Percentiles rank a stretch among this genome's conserved stretches.
These are phyloP conservation scores for Lates japonicus DNA, from an alignment of 2,797 vertebrate genomes.

Conservation along the genomic window DNA sequence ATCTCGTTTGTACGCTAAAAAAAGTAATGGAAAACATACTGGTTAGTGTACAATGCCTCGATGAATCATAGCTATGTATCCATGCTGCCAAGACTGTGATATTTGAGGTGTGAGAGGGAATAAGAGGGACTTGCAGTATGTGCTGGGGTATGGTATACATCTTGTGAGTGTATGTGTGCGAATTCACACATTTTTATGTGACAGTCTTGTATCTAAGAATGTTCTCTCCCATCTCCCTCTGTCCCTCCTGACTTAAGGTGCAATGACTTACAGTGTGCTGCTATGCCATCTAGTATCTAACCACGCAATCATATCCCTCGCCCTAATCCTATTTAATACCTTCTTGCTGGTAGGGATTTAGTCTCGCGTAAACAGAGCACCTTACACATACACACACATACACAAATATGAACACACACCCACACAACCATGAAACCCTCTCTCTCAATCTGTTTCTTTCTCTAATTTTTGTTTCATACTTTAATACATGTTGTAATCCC, in stretches of 20 bases:
- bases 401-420: constrained; percentile 35
- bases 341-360: constrained; percentile 84
- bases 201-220: constrained; percentile 66
- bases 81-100: constrained; percentile 55
- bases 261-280: constrained; percentile 78
- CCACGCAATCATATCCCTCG: constrained; percentile 79
- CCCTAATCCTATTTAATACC: constrained; percentile 84
- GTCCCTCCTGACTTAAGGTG: constrained; percentile 78
- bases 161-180: constrained; percentile 53
- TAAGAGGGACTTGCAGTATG: constrained; percentile 62
- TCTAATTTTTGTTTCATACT: constrained; percentile 67
- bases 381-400: constrained; percentile 58
- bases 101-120: constrained; percentile 66
- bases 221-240: constrained; percentile 58
- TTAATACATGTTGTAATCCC: constrained; percentile 57
- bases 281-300: constrained; percentile 79
- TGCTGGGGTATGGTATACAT: constrained; percentile 64
- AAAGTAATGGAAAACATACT: constrained; percentile 58
- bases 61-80: constrained; percentile 52
- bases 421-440: constrained; percentile 48
- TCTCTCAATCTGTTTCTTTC: constrained; percentile 67
- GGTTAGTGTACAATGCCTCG: constrained; percentile 41
- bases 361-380: constrained; percentile 80
- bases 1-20: constrained; percentile 36
- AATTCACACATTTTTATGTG: constrained; percentile 71